phyloP scores from a whole-genome alignment of 2,113 vertebrate species.

The Lophura nycthemera region DNA sequence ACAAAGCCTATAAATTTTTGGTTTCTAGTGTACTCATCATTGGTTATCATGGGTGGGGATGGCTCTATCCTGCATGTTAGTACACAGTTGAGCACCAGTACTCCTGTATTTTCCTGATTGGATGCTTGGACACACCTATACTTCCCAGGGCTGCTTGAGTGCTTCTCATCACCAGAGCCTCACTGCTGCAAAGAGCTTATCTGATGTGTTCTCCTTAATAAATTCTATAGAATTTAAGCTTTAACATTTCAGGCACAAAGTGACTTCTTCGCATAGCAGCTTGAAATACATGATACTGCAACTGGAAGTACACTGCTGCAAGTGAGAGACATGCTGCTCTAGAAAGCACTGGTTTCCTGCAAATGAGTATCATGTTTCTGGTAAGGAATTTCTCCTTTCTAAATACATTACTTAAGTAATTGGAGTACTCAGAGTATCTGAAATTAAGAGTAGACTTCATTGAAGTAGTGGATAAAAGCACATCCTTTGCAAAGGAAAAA shows the following conservation, averaged over 20 bases:
- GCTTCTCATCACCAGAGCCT: neutral
- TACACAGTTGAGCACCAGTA: neutral
- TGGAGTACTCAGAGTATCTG: no score
- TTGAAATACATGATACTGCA: neutral
- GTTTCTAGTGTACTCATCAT: neutral
- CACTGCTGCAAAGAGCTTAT: neutral
- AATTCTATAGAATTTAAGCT: neutral
- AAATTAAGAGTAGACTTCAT: no score
- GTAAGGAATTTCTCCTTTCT: no score
- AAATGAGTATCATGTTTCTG: neutral
- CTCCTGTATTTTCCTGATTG: neutral
- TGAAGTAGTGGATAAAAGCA: no score
- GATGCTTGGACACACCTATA: neutral
- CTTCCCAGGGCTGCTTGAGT: neutral
- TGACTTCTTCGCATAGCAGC: neutral
- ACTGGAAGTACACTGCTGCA: neutral
- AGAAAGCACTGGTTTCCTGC: neutral
- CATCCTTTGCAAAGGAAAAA: no score
- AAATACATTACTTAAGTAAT: no score
- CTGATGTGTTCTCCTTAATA: neutral
- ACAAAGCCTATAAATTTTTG: neutral
- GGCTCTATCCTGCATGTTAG: neutral
- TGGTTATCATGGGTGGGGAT: neutral
- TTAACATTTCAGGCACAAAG: neutral
- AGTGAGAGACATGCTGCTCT: neutral